phyloP scores from a whole-genome alignment of 2,888 invertebrate species.

The Heliconius ethilla region DNA sequence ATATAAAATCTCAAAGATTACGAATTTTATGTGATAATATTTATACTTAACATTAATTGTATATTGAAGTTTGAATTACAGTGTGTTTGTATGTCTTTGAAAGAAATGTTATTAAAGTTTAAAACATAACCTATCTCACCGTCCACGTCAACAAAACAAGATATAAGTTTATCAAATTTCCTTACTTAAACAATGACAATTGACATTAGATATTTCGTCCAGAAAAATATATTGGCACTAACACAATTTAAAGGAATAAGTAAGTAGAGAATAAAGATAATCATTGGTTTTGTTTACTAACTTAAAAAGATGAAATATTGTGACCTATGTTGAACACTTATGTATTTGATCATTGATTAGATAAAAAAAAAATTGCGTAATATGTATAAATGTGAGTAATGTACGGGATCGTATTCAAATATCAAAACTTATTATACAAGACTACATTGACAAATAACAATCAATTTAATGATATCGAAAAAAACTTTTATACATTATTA shows the following conservation, averaged over 20 bases:
- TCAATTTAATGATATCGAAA: too few species aligned
- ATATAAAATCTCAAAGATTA: background rate
- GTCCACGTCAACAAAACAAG: background rate
- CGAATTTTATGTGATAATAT: background rate
- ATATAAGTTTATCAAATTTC: too few species aligned
- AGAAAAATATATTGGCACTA: background rate
- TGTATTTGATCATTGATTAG: background rate
- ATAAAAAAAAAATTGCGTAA: background rate
- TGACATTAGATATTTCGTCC: background rate
- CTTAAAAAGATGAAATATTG: too few species aligned
- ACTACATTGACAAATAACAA: too few species aligned
- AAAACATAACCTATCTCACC: background rate
- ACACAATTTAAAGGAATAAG: background rate
- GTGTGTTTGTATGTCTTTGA: too few species aligned
- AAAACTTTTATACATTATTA: background rate
- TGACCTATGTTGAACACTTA: too few species aligned
- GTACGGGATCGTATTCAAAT: background rate
- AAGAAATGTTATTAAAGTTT: too few species aligned
- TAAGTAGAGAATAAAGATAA: background rate
- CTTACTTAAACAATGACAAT: too few species aligned
- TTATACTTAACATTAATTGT: background rate
- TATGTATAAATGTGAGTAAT: background rate
- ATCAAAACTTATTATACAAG: background rate
- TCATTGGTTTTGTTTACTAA: background rate
- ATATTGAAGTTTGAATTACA: background rate